These are phyloP conservation scores for Chlamydotis undulata DNA, from an alignment of 2,113 vertebrate genomes.

Conservation along the genomic window DNA sequence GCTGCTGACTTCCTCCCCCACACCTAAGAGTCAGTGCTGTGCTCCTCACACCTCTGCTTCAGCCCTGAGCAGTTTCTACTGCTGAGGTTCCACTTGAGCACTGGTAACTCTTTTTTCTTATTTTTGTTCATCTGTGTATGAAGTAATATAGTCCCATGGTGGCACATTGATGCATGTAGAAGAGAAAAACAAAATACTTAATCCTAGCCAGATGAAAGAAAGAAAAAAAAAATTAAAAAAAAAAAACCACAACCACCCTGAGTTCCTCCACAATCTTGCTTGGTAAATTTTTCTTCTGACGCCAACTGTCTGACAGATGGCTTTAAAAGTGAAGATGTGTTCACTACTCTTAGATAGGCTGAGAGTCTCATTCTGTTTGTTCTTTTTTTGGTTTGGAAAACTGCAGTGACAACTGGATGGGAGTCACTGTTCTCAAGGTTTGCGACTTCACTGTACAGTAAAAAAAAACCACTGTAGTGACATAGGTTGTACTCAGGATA, in stretches of 20 bases:
- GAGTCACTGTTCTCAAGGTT: neutral
- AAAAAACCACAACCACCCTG: neutral
- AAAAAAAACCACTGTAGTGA: neutral
- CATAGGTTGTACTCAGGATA: neutral
- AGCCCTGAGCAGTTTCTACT: neutral
- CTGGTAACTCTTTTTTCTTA: neutral
- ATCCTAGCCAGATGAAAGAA: slow-evolving; percentile 54
- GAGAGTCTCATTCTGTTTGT: neutral
- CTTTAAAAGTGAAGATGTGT: neutral
- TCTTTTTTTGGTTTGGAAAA: neutral
- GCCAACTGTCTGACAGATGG: slow-evolving; percentile 55
- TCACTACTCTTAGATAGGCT: neutral
- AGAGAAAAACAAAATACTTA: slow-evolving; percentile 53
- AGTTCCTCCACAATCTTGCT: slow-evolving; percentile 9
- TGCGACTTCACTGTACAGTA: neutral
- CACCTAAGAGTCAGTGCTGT: neutral
- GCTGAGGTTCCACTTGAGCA: neutral
- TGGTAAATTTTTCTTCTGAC: slow-evolving; percentile 23
- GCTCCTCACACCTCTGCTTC: neutral
- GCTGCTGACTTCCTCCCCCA: neutral
- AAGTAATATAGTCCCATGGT: slow-evolving; percentile 25
- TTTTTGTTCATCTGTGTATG: slow-evolving; percentile 1
- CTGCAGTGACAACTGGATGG: neutral
- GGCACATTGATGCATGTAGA: slow-evolving; percentile 36
- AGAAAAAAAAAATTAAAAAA: neutral